Conservation (phyloP, 2,888 invertebrate species). For the Bhutanitis thaidina region DNA sequence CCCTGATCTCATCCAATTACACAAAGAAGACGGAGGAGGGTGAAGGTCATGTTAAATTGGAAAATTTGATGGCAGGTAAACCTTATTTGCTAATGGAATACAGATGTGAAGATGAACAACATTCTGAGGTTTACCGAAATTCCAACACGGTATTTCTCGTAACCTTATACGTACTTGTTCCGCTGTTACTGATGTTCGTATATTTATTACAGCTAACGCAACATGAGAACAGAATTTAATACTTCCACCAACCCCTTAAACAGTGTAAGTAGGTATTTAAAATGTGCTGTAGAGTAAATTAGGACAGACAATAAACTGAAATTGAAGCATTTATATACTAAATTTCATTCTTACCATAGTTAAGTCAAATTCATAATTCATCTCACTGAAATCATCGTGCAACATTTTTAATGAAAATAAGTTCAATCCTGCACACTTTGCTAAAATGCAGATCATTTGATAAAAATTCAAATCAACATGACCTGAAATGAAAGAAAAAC, state of each 20-base stretch:
- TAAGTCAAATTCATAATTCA: too few relatives aligned
- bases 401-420: too few relatives aligned
- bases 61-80: slow-evolving; percentile 49
- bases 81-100: slow-evolving; percentile 75
- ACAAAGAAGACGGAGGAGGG: slow-evolving; percentile 31
- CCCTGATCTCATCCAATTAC: slow-evolving; percentile 47
- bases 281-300: background rate
- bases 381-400: too few relatives aligned
- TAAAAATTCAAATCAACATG: too few relatives aligned
- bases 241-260: background rate
- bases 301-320: background rate
- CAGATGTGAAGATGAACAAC: slow-evolving; percentile 68
- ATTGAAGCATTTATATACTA: too few relatives aligned
- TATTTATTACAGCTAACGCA: slow-evolving; percentile 6
- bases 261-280: background rate
- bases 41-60: slow-evolving; percentile 44
- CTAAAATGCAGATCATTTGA: too few relatives aligned
- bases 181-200: slow-evolving; percentile 6
- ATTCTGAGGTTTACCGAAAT: slow-evolving; percentile 58
- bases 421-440: too few relatives aligned
- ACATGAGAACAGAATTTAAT: slow-evolving; percentile 10
- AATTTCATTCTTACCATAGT: too few relatives aligned
- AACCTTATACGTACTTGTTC: slow-evolving; percentile 2
- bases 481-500: too few relatives aligned
- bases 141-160: slow-evolving; percentile 34